Conservation (phyloP, 2,888 invertebrate genomes). For the Andrena fulva region DNA sequence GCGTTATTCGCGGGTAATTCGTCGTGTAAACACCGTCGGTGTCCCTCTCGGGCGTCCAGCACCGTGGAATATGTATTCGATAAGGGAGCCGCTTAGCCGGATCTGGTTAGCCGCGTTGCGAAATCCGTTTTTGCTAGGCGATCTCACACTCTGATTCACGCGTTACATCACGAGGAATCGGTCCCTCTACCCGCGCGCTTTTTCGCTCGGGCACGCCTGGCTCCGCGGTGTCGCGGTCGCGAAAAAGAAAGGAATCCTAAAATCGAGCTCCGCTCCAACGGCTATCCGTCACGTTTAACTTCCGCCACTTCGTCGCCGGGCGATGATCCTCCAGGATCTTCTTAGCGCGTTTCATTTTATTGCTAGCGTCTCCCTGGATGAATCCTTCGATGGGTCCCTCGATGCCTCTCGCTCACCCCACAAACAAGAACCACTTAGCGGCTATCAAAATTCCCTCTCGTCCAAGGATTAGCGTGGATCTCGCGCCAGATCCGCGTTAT, state of each 20-base stretch:
- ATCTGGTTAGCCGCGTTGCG: conserved; percentile 39
- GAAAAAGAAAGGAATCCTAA: conserved; percentile 18
- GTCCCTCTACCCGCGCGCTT: conserved; percentile 15
- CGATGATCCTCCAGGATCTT: conserved; percentile 10
- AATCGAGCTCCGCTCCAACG: conserved; percentile 18
- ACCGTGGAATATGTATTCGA: conserved; percentile 32
- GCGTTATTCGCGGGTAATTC: conserved; percentile 19
- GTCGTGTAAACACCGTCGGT: conserved; percentile 13
- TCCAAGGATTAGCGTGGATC: neutral
- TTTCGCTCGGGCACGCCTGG: conserved; percentile 4
- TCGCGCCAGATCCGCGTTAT: neutral
- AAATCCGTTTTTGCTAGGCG: conserved; percentile 45
- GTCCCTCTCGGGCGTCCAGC: conserved; percentile 16
- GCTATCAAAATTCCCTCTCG: neutral
- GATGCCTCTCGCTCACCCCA: neutral
- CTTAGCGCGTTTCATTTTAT: conserved; percentile 12
- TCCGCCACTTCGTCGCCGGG: conserved; percentile 29
- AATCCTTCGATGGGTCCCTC: neutral
- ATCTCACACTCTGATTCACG: conserved; percentile 59
- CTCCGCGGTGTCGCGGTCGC: conserved; percentile 8
- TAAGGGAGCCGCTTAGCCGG: conserved; percentile 29
- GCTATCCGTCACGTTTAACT: conserved; percentile 54
- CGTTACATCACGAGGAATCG: conserved; percentile 56
- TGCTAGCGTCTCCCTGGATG: neutral
- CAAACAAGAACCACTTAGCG: neutral